A percentile compares a stretch with the other conserved stretches of the same genome.
Conservation (phyloP, 2,888 invertebrate species). For the Orchesellides sinensis region DNA sequence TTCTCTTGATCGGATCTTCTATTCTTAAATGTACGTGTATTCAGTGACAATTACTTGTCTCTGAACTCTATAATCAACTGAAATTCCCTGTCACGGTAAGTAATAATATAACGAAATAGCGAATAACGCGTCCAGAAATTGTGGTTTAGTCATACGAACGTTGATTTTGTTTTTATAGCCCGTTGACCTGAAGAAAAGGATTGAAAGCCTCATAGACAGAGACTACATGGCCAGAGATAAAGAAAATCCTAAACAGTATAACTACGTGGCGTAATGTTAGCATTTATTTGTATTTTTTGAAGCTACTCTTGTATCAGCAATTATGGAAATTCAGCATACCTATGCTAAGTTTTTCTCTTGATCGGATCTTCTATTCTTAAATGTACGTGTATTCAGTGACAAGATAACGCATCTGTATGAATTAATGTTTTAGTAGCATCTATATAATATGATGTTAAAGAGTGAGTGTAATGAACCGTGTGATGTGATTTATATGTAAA, state of each 20-base stretch:
- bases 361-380: not conserved
- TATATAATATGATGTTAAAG: not conserved
- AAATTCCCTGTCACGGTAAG: conserved; percentile 98
- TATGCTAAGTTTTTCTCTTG: too few species aligned
- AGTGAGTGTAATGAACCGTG: not conserved
- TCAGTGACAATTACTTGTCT: conserved; percentile 97
- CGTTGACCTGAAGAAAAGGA: conserved; percentile 98
- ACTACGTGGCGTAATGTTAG: conserved; percentile 94
- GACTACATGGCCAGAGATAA: conserved; percentile 99
- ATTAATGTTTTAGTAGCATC: not conserved
- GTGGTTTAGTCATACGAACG: too few species aligned
- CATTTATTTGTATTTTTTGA: conserved; percentile 29
- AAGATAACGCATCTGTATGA: not conserved
- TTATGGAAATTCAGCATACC: not conserved
- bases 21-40: too few species aligned
- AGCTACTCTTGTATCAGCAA: conserved; percentile 6
- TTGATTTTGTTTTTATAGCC: conserved; percentile 85
- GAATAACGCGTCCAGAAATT: too few species aligned
- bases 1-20: not conserved
- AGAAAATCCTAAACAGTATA: conserved; percentile 98
- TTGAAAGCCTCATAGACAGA: conserved; percentile 98
- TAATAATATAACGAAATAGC: too few species aligned
- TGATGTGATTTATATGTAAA: too few species aligned
- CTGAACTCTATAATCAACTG: conserved; percentile 97
- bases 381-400: not conserved